A percentile compares a stretch with the other conserved stretches of the same genome.
Conservation (phyloP, 2,888 invertebrate genomes). For the Lycaena phlaeas region DNA sequence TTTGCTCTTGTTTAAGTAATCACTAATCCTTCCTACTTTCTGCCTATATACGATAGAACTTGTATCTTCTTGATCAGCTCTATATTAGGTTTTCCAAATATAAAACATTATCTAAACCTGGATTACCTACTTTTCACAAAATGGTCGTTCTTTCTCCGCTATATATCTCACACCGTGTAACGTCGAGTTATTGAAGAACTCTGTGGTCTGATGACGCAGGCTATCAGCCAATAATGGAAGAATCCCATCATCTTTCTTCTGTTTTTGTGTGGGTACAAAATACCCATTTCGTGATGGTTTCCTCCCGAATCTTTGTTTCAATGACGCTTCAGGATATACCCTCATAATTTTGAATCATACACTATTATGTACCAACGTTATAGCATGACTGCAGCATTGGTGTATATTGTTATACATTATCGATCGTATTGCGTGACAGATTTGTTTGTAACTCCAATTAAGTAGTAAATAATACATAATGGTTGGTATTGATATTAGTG, state of each 20-base stretch:
- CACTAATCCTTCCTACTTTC: no score
- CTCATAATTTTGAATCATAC: constrained; percentile 33
- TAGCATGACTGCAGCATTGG: neutral
- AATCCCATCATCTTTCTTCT: constrained; percentile 30
- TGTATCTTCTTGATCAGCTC: no score
- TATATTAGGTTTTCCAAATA: no score
- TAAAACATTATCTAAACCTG: no score
- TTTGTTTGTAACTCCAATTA: constrained; percentile 6
- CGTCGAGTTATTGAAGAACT: constrained; percentile 84
- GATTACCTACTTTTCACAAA: constrained; percentile 81
- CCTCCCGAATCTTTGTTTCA: constrained; percentile 23
- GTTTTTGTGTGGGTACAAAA: neutral
- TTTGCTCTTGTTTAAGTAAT: no score
- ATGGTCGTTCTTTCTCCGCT: constrained; percentile 81
- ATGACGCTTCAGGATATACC: constrained; percentile 40
- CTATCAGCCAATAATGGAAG: constrained; percentile 73
- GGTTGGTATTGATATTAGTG: neutral
- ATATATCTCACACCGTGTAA: constrained; percentile 86
- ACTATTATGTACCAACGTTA: neutral
- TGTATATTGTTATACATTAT: neutral
- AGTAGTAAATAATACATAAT: neutral
- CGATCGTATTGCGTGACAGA: constrained; percentile 4
- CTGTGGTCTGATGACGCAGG: constrained; percentile 78
- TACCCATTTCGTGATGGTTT: constrained; percentile 16
- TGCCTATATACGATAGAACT: no score